phyloP scores from a whole-genome alignment of 1,140 invertebrate species.

The Popillia japonica region DNA sequence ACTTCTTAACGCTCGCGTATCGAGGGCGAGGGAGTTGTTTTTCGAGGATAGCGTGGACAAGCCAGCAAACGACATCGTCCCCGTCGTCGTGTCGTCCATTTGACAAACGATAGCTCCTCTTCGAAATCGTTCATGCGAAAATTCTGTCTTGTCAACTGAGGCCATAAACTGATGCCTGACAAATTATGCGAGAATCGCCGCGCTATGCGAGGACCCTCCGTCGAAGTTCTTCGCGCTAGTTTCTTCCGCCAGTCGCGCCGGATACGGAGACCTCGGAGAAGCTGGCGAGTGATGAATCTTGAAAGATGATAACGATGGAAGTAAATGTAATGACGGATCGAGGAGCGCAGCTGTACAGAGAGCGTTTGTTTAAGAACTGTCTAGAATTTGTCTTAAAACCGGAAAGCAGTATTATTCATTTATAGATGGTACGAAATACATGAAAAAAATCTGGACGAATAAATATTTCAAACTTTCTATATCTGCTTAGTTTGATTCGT shows the following conservation, averaged over 20 bases:
- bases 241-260: constrained; percentile 12
- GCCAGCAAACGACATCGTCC: neutral
- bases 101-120: constrained; percentile 4
- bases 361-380: too few species aligned
- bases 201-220: neutral
- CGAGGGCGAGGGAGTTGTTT: neutral
- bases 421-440: too few species aligned
- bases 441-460: too few species aligned
- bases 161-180: constrained; percentile 11
- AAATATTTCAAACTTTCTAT: too few species aligned
- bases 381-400: too few species aligned
- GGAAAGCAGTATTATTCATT: too few species aligned
- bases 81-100: neutral
- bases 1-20: neutral
- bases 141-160: constrained; percentile 39
- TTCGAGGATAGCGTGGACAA: neutral
- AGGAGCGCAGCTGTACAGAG: too few species aligned
- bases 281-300: neutral
- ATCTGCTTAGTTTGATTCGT: too few species aligned
- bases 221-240: neutral
- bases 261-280: neutral
- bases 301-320: neutral
- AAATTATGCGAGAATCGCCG: neutral
- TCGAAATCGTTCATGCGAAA: constrained; percentile 17
- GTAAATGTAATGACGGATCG: neutral